phyloP scores from a whole-genome alignment of 1,140 invertebrate species.

The Bombyx mandarina region DNA sequence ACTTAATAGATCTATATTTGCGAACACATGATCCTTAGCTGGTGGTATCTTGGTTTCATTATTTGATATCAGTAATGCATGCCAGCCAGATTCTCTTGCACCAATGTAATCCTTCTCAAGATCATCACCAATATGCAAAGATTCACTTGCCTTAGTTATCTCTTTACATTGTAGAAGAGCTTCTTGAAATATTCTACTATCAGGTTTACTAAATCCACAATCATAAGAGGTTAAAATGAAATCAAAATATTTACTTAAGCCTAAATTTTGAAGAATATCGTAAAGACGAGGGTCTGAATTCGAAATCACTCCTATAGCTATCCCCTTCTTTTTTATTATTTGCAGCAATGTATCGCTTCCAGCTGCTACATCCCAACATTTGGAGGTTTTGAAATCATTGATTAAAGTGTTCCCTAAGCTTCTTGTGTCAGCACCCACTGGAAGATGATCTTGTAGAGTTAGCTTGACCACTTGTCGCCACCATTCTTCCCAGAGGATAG shows the following conservation, averaged over 20 bases:
- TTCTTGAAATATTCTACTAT: slow-evolving; percentile 79
- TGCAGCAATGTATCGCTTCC: slow-evolving; percentile 76
- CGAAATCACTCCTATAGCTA: slow-evolving; percentile 84
- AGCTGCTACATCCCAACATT: slow-evolving; percentile 80
- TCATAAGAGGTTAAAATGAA: slow-evolving; percentile 86
- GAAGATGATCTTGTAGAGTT: slow-evolving; percentile 73
- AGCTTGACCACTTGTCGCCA: slow-evolving; percentile 80
- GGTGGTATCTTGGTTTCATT: slow-evolving; percentile 22
- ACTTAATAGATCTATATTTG: slow-evolving; percentile 26
- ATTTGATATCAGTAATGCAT: slow-evolving; percentile 69
- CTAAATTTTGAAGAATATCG: slow-evolving; percentile 75
- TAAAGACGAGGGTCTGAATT: slow-evolving; percentile 89
- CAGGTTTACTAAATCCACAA: slow-evolving; percentile 82
- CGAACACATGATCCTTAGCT: slow-evolving; percentile 26
- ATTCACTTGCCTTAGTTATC: slow-evolving; percentile 71
- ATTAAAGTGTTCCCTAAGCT: slow-evolving; percentile 76
- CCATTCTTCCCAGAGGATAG: slow-evolving; percentile 84
- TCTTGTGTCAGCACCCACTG: slow-evolving; percentile 20
- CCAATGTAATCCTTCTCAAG: slow-evolving; percentile 82
- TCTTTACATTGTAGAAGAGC: slow-evolving; percentile 72
- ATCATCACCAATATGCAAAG: slow-evolving; percentile 88
- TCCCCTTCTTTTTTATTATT: slow-evolving; percentile 61
- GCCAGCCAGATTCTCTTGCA: slow-evolving; percentile 82
- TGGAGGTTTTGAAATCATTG: slow-evolving; percentile 76
- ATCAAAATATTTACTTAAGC: slow-evolving; percentile 79